phyloP scores from a whole-genome alignment of 2,888 invertebrate species.

The Muschampia plurimacula region DNA sequence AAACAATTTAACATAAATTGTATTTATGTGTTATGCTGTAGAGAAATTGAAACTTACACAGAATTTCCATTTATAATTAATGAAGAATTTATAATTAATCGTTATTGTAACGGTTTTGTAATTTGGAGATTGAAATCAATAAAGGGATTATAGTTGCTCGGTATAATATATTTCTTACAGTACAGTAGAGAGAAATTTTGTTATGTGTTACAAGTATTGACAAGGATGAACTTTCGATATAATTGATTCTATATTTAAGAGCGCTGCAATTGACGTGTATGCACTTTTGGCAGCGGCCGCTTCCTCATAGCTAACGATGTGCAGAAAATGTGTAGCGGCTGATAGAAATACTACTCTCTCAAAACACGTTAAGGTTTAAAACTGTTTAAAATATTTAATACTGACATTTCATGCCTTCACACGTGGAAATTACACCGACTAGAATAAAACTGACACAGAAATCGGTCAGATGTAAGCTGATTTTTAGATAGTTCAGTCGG shows the following conservation, averaged over 20 bases:
- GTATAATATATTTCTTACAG: background rate
- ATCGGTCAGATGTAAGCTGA: conserved; percentile 73
- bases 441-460: conserved; percentile 69
- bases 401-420: conserved; percentile 75
- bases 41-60: no score
- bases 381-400: conserved; percentile 11
- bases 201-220: conserved; percentile 13
- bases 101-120: no score
- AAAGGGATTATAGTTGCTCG: no score
- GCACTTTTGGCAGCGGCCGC: conserved; percentile 60
- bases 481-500: conserved; percentile 71
- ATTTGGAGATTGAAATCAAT: no score
- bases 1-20: no score
- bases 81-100: no score
- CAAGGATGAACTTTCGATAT: conserved; percentile 37
- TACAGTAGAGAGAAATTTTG: background rate
- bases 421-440: conserved; percentile 65
- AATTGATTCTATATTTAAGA: conserved; percentile 49
- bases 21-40: no score
- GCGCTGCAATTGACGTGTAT: conserved; percentile 51
- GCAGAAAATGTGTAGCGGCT: conserved; percentile 47
- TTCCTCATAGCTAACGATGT: conserved; percentile 53
- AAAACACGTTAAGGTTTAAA: conserved; percentile 15
- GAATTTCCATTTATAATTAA: no score
- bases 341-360: background rate